Evolutionary conservation across 1,140 invertebrate species (phyloP).

Genomic region (Drosophila funebris): DNA sequence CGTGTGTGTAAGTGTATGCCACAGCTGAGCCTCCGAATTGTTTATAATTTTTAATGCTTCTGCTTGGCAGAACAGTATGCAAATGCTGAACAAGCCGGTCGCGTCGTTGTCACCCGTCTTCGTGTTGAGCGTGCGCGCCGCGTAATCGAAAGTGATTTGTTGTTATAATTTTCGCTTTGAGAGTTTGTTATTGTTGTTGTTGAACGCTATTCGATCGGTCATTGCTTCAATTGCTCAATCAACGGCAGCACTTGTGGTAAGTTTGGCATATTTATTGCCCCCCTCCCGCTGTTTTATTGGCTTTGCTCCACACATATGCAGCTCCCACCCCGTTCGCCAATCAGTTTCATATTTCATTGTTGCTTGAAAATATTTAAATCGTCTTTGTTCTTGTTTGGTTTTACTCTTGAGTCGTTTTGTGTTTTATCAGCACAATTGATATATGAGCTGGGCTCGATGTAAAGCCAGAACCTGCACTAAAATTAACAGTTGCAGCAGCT

Average conservation of each 20-base stretch:
- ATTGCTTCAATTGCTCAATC: conserved; percentile 72
- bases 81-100: conserved; percentile 70
- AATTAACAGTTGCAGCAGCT: conserved; percentile 20
- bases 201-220: conserved; percentile 54
- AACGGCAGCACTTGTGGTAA: conserved; percentile 74
- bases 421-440: conserved; percentile 64
- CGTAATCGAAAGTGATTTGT: conserved; percentile 71
- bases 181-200: conserved; percentile 24
- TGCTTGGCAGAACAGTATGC: conserved; percentile 49
- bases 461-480: conserved; percentile 12
- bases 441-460: conserved; percentile 48
- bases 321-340: not conserved
- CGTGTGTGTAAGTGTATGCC: conserved; percentile 31
- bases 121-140: conserved; percentile 29
- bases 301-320: not conserved
- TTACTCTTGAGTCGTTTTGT: conserved; percentile 25
- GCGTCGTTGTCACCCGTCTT: conserved; percentile 37
- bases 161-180: conserved; percentile 49
- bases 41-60: conserved; percentile 62
- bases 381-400: conserved; percentile 24
- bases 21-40: conserved; percentile 70
- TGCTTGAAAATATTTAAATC: conserved; percentile 17
- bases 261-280: conserved; percentile 58
- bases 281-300: not conserved
- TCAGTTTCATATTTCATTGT: conserved; percentile 50